A percentile compares a stretch with the other conserved stretches of the same genome.
phyloP scores from a whole-genome alignment of 2,113 vertebrate species.

The Bolborhynchus lineola region DNA sequence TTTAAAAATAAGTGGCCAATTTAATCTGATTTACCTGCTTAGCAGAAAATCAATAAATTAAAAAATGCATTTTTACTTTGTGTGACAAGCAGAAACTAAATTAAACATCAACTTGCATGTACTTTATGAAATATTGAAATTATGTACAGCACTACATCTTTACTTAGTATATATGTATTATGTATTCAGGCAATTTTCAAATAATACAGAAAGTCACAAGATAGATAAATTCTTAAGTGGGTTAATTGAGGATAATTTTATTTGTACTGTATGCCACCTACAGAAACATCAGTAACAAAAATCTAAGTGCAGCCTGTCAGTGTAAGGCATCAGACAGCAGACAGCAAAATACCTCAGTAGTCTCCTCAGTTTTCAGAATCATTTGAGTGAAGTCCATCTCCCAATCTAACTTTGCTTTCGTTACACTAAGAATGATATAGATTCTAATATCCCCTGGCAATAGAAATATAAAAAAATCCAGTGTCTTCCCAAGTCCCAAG shows the following conservation, averaged over 20 bases:
- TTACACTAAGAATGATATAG: background rate
- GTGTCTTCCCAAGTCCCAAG: background rate
- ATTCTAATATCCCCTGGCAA: background rate
- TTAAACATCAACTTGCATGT: background rate
- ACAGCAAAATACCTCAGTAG: background rate
- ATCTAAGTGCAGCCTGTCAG: background rate
- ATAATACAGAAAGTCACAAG: background rate
- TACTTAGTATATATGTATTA: background rate
- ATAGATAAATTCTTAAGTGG: background rate
- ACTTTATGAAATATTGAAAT: background rate
- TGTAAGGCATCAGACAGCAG: background rate
- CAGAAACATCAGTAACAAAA: background rate
- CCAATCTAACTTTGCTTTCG: background rate
- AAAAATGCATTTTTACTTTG: background rate
- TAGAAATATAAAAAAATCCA: background rate
- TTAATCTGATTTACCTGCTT: constrained; percentile 3
- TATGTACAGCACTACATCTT: background rate
- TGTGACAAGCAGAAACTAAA: constrained; percentile 1
- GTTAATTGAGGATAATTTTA: background rate
- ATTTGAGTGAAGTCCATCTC: background rate
- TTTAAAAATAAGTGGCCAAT: constrained; percentile 1
- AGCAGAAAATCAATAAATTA: background rate
- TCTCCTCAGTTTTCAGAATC: background rate
- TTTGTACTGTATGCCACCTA: background rate
- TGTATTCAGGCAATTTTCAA: background rate